These are phyloP conservation scores for Ylistrum balloti DNA, from an alignment of 1,140 invertebrate genomes.

Conservation along the genomic window DNA sequence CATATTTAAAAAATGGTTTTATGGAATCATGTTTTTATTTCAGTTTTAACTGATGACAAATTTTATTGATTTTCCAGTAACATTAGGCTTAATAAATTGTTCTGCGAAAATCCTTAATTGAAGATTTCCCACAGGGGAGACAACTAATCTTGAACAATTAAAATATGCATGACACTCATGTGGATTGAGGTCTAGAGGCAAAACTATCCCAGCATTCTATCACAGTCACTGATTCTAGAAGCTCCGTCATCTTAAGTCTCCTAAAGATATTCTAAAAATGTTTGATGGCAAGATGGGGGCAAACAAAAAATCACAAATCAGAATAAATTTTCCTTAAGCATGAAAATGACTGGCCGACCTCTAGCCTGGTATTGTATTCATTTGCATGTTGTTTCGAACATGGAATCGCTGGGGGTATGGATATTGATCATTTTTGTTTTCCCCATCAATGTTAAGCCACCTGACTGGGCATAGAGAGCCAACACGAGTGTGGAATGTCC, in stretches of 20 bases:
- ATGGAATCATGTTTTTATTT: not conserved
- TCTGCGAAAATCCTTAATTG: not conserved
- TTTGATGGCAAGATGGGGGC: not conserved
- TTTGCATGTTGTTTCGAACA: not conserved
- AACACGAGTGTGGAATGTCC: not conserved
- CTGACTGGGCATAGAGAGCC: conserved; percentile 30
- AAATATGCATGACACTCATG: not conserved
- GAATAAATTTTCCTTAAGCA: conserved; percentile 5
- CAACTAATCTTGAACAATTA: not conserved
- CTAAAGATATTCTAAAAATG: not conserved
- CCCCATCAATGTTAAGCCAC: conserved; percentile 21
- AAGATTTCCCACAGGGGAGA: not conserved
- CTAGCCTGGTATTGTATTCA: not conserved
- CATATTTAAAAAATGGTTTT: no score
- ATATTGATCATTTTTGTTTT: conserved; percentile 21
- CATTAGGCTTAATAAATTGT: not conserved
- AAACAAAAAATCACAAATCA: not conserved
- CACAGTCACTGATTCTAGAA: not conserved
- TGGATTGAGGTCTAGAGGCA: not conserved
- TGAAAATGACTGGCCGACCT: conserved; percentile 22
- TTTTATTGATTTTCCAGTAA: not conserved
- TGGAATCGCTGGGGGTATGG: not conserved
- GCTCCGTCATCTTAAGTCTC: not conserved
- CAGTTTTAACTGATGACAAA: not conserved
- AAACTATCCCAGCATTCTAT: not conserved